Evolutionary conservation across 2,888 invertebrate species (phyloP).

Genomic region (Mechanitis messenoides): DNA sequence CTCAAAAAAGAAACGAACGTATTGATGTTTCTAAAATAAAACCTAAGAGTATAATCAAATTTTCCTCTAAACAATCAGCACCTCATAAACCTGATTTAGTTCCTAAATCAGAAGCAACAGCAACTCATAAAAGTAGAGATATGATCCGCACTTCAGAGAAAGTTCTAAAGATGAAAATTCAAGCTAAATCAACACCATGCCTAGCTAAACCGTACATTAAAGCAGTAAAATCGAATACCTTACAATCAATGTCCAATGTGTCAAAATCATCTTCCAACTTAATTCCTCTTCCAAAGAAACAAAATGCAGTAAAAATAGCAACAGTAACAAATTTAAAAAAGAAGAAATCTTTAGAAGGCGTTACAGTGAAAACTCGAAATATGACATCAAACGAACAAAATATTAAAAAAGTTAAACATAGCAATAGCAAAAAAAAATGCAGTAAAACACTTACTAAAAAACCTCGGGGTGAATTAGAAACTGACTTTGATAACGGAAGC

Average conservation of each 20-base stretch:
- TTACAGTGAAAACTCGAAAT: conserved; percentile 51
- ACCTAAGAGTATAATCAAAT: conserved; percentile 43
- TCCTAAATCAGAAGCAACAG: conserved; percentile 34
- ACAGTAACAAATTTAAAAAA: conserved; percentile 61
- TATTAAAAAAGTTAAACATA: conserved; percentile 55
- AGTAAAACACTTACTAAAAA: conserved; percentile 37
- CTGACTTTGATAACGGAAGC: conserved; percentile 48
- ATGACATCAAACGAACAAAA: conserved; percentile 58
- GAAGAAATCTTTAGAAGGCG: conserved; percentile 57
- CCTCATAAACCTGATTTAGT: conserved; percentile 37
- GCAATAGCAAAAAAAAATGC: conserved; percentile 45
- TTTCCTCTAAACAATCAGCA: conserved; percentile 19
- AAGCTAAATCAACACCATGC: conserved; percentile 56
- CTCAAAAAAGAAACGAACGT: conserved; percentile 67
- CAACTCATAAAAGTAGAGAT: conserved; percentile 63
- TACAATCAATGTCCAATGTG: conserved; percentile 44
- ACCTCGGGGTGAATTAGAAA: conserved; percentile 18
- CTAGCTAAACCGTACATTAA: conserved; percentile 40
- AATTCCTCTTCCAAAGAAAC: conserved; percentile 43
- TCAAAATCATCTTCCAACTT: conserved; percentile 59
- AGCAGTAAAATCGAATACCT: conserved; percentile 36
- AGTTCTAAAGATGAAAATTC: conserved; percentile 57
- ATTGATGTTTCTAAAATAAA: conserved; percentile 56
- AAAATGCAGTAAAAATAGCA: conserved; percentile 56
- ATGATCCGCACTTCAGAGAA: conserved; percentile 70